These are phyloP conservation scores for Perithous albicinctus DNA, from an alignment of 2,888 invertebrate species.

Conservation along the genomic window DNA sequence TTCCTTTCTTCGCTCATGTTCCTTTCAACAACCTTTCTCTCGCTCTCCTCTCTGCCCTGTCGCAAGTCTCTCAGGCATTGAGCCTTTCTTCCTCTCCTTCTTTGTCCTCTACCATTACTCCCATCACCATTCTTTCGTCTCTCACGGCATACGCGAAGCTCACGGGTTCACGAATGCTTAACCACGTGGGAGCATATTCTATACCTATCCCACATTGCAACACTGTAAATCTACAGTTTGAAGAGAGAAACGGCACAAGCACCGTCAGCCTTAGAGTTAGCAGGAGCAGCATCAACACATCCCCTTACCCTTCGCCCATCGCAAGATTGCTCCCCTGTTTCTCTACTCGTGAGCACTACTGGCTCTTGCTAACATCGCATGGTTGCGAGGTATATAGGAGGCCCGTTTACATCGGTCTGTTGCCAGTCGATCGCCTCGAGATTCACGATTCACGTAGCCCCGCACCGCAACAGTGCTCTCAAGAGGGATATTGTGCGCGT, in stretches of 20 bases:
- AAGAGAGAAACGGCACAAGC: conserved; percentile 17
- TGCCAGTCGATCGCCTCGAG: conserved; percentile 71
- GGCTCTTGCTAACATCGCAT: conserved; percentile 35
- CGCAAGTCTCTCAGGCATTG: neutral
- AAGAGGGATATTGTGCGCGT: conserved; percentile 51
- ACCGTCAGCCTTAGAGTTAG: conserved; percentile 5
- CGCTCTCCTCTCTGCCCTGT: neutral
- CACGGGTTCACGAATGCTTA: conserved; percentile 54
- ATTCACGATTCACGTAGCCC: conserved; percentile 62
- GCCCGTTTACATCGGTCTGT: conserved; percentile 57
- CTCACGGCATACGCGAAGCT: conserved; percentile 54
- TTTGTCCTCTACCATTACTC: conserved; percentile 25
- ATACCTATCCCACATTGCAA: conserved; percentile 17
- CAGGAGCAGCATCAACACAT: conserved; percentile 32
- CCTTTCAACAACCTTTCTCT: conserved; percentile 9
- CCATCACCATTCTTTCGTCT: conserved; percentile 47
- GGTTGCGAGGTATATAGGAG: conserved; percentile 69
- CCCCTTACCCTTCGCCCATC: conserved; percentile 56
- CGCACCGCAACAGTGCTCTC: conserved; percentile 41
- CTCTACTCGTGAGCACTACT: conserved; percentile 40
- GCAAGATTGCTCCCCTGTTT: conserved; percentile 53
- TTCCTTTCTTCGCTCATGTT: conserved; percentile 46
- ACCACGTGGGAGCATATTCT: conserved; percentile 63
- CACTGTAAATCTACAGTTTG: conserved; percentile 5
- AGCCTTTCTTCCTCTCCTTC: conserved; percentile 43